These are phyloP conservation scores for Latrodectus elegans DNA, from an alignment of 2,888 invertebrate genomes.

Conservation along the genomic window DNA sequence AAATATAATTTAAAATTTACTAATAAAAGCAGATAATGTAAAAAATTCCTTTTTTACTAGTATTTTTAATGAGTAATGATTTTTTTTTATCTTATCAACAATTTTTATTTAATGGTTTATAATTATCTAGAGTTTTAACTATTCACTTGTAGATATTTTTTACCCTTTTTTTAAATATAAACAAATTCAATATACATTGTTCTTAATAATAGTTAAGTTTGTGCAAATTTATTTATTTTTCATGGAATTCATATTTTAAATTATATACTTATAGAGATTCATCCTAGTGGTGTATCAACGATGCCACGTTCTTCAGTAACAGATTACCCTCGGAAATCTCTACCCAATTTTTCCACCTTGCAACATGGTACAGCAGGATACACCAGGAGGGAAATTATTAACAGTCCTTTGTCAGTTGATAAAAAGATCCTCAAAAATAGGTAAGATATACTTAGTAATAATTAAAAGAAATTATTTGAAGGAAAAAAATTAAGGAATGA, in stretches of 20 bases:
- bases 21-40: too few species aligned
- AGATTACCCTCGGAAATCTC: constrained; percentile 61
- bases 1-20: too few species aligned
- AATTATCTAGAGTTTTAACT: too few species aligned
- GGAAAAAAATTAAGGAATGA: too few species aligned
- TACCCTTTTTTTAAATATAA: background rate
- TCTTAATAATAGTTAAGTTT: background rate
- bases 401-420: constrained; percentile 25
- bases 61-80: too few species aligned
- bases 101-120: too few species aligned
- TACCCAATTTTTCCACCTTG: constrained; percentile 56
- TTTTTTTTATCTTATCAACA: too few species aligned
- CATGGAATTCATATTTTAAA: background rate
- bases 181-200: background rate
- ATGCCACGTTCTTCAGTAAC: constrained; percentile 43
- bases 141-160: too few species aligned
- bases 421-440: constrained; percentile 42
- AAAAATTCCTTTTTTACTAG: too few species aligned
- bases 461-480: background rate
- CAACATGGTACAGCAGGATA: constrained; percentile 44
- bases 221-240: background rate
- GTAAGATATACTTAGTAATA: constrained; percentile 15
- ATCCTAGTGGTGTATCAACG: constrained; percentile 58
- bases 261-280: constrained; percentile 36
- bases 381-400: constrained; percentile 28